Base-by-base conservation (phyloP, 1,140 invertebrate species). In the Drosophila paulistorum region DNA sequence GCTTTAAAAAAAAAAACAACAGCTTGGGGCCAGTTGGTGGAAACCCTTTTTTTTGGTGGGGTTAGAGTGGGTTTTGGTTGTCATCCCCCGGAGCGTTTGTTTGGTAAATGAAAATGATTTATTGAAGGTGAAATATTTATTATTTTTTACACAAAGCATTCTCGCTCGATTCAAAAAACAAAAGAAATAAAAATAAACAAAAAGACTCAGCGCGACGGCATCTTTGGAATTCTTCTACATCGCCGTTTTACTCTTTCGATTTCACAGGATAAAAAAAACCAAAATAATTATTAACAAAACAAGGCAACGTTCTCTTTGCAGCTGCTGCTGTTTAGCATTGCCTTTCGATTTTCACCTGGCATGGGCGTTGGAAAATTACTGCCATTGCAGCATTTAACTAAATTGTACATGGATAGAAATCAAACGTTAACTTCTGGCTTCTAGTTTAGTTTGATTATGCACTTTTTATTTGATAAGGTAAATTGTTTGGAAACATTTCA, bases 81-180 rank as follows among this genome's bases (percentile, higher is more conserved):
- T 59, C 57, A 59, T 37, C 57, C 37, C 63, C 78, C 67, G 33
- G 23, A 74, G 71, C 48, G 48, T 77, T 59, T 17, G 57, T 37
- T 59, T 33, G 57, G 57, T 37, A 78, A 87, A 76, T 75, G 45
- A 79, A 89, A 84, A 91, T 91, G 90, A 91, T 91, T 91, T 91
- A 91, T 91, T 91, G 86, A 89, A 87, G 90, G 79, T 82, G 73
- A 91, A 91, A 91, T 91, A 91, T 91, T 91, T 91, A 90, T 91
- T 90, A 86, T 91, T 91, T 79, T 86, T 86, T 84, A 74, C 63
- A 70, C 70, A 71, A 81, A 45, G 61, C 57, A 71, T 73, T 81
- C 67, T 62, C 64, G 62, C 41, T 26, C 59, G 77, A 74, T 30
- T 54, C 14, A n/a, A 51, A 48, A 51, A 51, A 65, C 26, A 65